These are phyloP conservation scores for Neoscelio sp. DNA, from an alignment of 2,888 invertebrate genomes.

Conservation along the genomic window DNA sequence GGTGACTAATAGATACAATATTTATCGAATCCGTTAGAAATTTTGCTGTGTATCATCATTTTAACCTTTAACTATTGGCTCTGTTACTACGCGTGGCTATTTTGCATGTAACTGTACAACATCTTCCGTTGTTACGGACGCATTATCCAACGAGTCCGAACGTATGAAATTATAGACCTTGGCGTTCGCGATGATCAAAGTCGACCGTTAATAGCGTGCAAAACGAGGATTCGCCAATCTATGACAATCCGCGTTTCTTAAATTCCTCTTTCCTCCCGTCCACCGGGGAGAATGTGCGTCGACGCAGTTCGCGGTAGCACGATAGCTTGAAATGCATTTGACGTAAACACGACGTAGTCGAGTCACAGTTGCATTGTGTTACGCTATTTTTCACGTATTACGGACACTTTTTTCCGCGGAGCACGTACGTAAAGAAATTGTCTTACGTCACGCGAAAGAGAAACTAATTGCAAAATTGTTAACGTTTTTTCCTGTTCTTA, in stretches of 20 bases:
- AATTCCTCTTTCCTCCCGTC: conserved; percentile 21
- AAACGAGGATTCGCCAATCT: conserved; percentile 24
- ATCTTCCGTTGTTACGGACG: conserved; percentile 8
- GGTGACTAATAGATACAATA: too few relatives aligned
- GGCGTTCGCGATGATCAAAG: conserved; percentile 11
- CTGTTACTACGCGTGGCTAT: too few relatives aligned
- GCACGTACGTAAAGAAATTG: conserved; percentile 6
- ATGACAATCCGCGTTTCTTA: conserved; percentile 11
- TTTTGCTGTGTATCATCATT: too few relatives aligned
- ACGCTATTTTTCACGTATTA: conserved; percentile 33
- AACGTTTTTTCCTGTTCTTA: not conserved
- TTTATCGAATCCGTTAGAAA: too few relatives aligned
- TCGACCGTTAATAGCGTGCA: not conserved
- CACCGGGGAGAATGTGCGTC: conserved; percentile 16
- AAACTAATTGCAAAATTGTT: conserved; percentile 36
- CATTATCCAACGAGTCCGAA: conserved; percentile 15
- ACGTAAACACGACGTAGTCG: conserved; percentile 44
- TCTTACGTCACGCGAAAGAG: conserved; percentile 16
- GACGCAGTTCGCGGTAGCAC: conserved; percentile 23
- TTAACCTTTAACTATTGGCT: too few relatives aligned
- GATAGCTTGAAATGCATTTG: conserved; percentile 44
- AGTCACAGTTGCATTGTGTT: conserved; percentile 40
- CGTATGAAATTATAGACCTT: conserved; percentile 29
- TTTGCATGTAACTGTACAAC: not conserved
- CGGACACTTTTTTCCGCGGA: conserved; percentile 14